Base-by-base conservation (phyloP, 2,797 vertebrate genomes). In the Hippocampus kuda region DNA sequence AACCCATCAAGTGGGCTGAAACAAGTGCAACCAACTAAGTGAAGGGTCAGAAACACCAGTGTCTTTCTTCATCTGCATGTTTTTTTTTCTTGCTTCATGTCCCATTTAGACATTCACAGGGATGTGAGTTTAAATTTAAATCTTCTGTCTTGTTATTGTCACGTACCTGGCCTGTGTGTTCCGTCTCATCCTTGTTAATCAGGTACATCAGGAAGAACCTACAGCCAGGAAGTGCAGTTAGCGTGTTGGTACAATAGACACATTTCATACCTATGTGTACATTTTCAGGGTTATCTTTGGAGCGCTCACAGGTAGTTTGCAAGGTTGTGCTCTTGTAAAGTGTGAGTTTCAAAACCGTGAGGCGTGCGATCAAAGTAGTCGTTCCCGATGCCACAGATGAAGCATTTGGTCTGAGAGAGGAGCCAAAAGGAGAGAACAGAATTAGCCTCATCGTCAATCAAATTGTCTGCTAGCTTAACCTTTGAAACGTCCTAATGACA, bases 161-260 rank as follows among this genome's bases (percentile, higher is more conserved):
- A 70, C 85, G 9, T 82, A 98, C 97, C 93, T 98, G 96, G 73
- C 97, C 97, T 5, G 96, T 99, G 88, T 99, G 95, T 70, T 99
- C 97, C n/a, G 96, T 98, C 89, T 99, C 97, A 72, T 98, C 97
- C 87, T 99, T 99, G 84, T 98, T 99, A 81, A 99, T 98, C 73
- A 99, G 91, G 86, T 99, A 97, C 97, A 99, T 99, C 80, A 99
- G 84, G 86, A 99, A 98, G 90, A 99, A 99, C 84, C 97, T 99
- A 90, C 71, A 5, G 70, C 75, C 64, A n/a, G 22, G 2, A 48
- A 48, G n/a, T 10, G 7, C 15, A 42, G 15, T 65, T 27, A 27
- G 41, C n/a, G 1, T 0, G 11, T 1, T 0, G 49, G 7, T 42
- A n/a, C 4, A 30, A 5, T 24, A 27, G 48, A 66, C 65, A 38